A percentile compares a stretch with the other conserved stretches of the same genome.
These are phyloP conservation scores for Hippasteria phrygiana DNA, from an alignment of 53 echinoderm and acorn worm genomes.

Conservation along the genomic window DNA sequence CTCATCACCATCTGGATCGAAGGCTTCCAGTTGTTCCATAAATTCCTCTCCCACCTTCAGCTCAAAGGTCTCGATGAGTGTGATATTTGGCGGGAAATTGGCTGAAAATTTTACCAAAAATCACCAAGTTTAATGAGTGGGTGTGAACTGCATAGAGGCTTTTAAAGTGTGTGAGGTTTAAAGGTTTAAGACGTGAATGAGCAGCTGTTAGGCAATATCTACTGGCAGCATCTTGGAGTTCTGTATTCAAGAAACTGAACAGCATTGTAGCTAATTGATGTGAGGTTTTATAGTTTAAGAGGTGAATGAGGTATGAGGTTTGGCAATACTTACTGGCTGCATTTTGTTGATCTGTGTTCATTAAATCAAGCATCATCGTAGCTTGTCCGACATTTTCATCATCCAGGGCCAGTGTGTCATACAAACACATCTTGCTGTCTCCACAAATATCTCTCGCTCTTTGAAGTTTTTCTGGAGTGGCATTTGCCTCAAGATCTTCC, in stretches of 20 bases:
- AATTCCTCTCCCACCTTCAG: slow-evolving; percentile 22
- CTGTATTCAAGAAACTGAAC: too few species aligned
- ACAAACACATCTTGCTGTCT: slow-evolving; percentile 74
- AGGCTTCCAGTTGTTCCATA: slow-evolving; percentile 23
- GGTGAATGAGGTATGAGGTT: too few species aligned
- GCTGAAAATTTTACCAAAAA: slow-evolving; percentile 1
- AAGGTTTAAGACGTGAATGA: too few species aligned
- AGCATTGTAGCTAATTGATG: too few species aligned
- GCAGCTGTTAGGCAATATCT: too few species aligned
- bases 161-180: too few species aligned
- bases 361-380: slow-evolving; percentile 29
- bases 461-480: slow-evolving; percentile 47
- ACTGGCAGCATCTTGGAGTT: too few species aligned
- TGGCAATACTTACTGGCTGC: too few species aligned
- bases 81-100: slow-evolving; percentile 70
- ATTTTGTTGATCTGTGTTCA: too few species aligned
- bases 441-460: too few species aligned
- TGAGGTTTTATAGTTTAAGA: neutral
- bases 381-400: slow-evolving; percentile 43
- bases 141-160: too few species aligned
- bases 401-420: slow-evolving; percentile 72
- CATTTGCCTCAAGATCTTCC: slow-evolving; percentile 61
- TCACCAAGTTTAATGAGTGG: neutral
- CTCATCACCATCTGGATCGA: slow-evolving; percentile 35
- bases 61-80: slow-evolving; percentile 20